Conservation (phyloP, 2,888 invertebrate species). For the Iselma pallidipennis region DNA sequence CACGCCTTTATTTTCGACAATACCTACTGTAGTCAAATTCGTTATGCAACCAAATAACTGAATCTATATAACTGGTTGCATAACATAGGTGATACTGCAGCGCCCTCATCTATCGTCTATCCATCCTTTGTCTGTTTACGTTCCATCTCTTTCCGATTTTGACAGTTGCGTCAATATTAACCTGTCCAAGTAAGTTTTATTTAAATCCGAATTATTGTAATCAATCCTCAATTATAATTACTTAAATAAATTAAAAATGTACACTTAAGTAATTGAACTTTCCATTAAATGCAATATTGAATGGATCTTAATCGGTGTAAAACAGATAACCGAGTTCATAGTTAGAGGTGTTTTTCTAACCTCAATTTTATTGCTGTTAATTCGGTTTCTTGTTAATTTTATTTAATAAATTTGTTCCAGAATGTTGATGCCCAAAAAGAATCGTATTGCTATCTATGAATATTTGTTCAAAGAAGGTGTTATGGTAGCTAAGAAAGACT, state of each 20-base stretch:
- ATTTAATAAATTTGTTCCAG: conserved; percentile 58
- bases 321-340: neutral
- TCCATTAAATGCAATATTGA: neutral
- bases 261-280: neutral
- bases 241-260: neutral
- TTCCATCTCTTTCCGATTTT: conserved; percentile 16
- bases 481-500: conserved; percentile 98
- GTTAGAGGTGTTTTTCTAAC: neutral
- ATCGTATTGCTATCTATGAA: conserved; percentile 95
- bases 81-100: neutral
- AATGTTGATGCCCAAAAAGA: conserved; percentile 99
- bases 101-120: no score
- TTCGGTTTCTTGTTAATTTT: neutral
- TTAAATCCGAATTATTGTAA: conserved; percentile 22
- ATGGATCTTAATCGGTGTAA: neutral
- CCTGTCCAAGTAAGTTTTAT: conserved; percentile 24
- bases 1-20: no score
- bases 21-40: no score
- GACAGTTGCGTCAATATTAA: conserved; percentile 25
- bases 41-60: neutral
- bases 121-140: no score
- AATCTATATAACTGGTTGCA: neutral
- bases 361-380: neutral
- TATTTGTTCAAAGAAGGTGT: conserved; percentile 99
- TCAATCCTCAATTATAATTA: conserved; percentile 17